phyloP scores from a whole-genome alignment of 2,113 vertebrate species.

The Cephalophus harveyi region DNA sequence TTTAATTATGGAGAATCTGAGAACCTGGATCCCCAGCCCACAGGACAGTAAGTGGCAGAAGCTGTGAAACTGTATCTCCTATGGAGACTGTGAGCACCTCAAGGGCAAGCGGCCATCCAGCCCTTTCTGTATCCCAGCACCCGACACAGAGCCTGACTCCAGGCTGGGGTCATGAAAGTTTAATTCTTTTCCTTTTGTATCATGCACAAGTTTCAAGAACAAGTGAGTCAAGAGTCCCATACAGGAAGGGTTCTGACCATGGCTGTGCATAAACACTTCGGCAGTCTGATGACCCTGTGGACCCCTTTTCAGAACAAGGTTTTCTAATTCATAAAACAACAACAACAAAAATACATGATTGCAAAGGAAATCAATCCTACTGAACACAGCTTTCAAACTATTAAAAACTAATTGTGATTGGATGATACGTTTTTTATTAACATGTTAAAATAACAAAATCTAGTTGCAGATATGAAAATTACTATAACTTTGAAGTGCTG shows the following conservation, averaged over 20 bases:
- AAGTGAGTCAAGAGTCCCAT: neutral
- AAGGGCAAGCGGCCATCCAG: neutral
- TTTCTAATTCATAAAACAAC: neutral
- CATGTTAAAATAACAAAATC: neutral
- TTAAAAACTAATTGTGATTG: neutral
- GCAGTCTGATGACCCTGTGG: neutral
- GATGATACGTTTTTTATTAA: neutral
- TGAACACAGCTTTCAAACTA: neutral
- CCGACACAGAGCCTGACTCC: neutral
- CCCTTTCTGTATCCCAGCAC: neutral
- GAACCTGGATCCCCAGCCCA: neutral
- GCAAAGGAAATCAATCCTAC: neutral
- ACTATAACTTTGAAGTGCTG: neutral
- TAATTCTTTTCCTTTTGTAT: neutral
- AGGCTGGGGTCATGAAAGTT: neutral
- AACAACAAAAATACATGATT: neutral
- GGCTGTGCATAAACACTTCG: neutral
- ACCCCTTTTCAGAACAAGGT: neutral
- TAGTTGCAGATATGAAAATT: neutral
- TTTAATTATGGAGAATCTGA: neutral
- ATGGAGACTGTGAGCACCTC: neutral
- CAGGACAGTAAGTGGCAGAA: neutral
- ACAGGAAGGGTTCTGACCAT: neutral
- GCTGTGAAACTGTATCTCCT: neutral
- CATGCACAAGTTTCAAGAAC: neutral